These are phyloP conservation scores for Globodera rostochiensis DNA, from an alignment of 1,140 invertebrate genomes.

Conservation along the genomic window DNA sequence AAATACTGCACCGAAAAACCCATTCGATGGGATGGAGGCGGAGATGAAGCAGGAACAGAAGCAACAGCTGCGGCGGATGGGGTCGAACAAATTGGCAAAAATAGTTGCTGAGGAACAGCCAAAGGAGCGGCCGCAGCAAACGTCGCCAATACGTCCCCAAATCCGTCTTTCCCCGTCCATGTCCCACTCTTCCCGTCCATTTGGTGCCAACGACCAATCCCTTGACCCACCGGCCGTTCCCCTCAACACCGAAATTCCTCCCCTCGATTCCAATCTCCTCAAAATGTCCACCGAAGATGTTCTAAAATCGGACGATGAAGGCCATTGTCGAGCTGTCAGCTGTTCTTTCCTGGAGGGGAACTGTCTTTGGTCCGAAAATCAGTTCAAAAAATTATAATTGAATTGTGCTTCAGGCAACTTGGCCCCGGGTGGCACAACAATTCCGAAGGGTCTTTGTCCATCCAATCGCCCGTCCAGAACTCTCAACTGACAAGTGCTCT, in stretches of 20 bases:
- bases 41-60: conserved; percentile 1
- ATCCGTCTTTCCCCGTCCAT: conserved; percentile 2
- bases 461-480: conserved; percentile 8
- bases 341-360: conserved; percentile 38
- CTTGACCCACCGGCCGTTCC: not conserved
- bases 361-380: conserved; percentile 32
- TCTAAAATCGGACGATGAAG: not conserved
- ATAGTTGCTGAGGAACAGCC: not conserved
- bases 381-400: not conserved
- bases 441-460: conserved; percentile 21
- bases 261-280: not conserved
- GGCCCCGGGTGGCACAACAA: conserved; percentile 21
- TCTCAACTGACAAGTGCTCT: conserved; percentile 23
- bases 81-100: not conserved
- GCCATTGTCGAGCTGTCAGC: conserved; percentile 25
- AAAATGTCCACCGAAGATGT: not conserved
- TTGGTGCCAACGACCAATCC: not conserved
- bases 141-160: not conserved
- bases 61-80: not conserved
- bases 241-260: not conserved
- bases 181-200: no score
- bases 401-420: conserved; percentile 14
- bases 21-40: conserved; percentile 9
- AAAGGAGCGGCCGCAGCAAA: not conserved
- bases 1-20: not conserved